phyloP scores from a whole-genome alignment of 2,113 vertebrate species.

The Sprattus sprattus region DNA sequence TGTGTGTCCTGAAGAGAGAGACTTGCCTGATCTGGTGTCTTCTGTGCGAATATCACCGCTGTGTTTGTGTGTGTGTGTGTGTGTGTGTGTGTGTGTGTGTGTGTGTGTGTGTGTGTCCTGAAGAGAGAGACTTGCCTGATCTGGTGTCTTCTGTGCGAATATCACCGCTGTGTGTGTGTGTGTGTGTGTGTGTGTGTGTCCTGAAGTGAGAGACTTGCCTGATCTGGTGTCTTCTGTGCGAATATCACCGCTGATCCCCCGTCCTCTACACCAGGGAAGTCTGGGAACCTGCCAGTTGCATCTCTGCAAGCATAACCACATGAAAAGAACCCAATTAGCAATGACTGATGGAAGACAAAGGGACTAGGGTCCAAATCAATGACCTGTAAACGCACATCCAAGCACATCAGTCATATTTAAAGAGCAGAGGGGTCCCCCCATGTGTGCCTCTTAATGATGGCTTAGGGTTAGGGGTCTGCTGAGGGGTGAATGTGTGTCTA shows the following conservation, averaged over 20 bases:
- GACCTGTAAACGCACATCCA: not conserved
- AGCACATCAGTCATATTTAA: conserved; percentile 34
- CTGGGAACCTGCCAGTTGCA: conserved; percentile 76
- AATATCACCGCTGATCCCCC: conserved; percentile 78
- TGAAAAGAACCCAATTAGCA: too few relatives aligned
- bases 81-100: too few relatives aligned
- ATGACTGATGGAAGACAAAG: too few relatives aligned
- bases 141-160: too few relatives aligned
- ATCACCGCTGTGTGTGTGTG: too few relatives aligned
- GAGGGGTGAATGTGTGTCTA: conserved; percentile 19
- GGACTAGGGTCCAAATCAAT: not conserved
- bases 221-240: conserved; percentile 75
- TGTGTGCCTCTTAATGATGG: conserved; percentile 13
- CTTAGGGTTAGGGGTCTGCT: conserved; percentile 6
- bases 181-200: too few relatives aligned
- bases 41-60: too few relatives aligned
- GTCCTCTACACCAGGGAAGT: conserved; percentile 71
- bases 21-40: too few relatives aligned
- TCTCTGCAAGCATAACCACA: conserved; percentile 62
- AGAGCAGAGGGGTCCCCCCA: conserved; percentile 29
- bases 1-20: too few relatives aligned
- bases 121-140: too few relatives aligned
- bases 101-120: too few relatives aligned
- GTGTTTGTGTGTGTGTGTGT: too few relatives aligned
- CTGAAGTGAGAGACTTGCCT: conserved; percentile 71